Evolutionary conservation across 2,888 invertebrate genomes (phyloP).

Genomic region (Carabus problematicus): DNA sequence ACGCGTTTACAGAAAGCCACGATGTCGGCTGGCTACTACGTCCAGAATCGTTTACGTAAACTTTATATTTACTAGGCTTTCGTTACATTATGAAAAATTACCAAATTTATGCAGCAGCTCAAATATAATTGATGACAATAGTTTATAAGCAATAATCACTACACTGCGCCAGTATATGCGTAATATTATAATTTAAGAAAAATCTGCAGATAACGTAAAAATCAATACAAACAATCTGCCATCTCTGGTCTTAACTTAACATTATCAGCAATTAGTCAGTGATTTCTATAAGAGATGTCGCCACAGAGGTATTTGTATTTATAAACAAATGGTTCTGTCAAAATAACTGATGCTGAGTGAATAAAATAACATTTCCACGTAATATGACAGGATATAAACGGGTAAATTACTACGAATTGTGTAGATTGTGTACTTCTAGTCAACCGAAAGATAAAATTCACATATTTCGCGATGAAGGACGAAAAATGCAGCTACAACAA

Average conservation of each 20-base stretch:
- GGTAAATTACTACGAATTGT: conserved; percentile 75
- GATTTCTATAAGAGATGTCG: conserved; percentile 19
- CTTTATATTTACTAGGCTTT: conserved; percentile 6
- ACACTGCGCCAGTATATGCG: conserved; percentile 24
- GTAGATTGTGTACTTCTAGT: conserved; percentile 73
- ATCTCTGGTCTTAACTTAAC: conserved; percentile 8
- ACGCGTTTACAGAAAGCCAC: no score
- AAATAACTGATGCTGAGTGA: conserved; percentile 30
- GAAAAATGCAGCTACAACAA: conserved; percentile 67
- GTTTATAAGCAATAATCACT: conserved; percentile 27
- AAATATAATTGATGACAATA: conserved; percentile 20
- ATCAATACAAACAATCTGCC: conserved; percentile 23
- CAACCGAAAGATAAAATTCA: conserved; percentile 71
- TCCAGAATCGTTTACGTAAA: no score
- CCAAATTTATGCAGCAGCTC: conserved; percentile 32
- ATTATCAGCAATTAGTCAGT: conserved; percentile 7
- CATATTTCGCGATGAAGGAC: conserved; percentile 72
- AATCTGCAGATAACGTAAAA: conserved; percentile 17
- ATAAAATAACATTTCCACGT: conserved; percentile 10
- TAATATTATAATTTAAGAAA: conserved; percentile 18
- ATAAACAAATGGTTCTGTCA: conserved; percentile 41
- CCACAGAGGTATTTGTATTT: conserved; percentile 17
- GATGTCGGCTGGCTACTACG: no score
- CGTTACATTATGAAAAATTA: conserved; percentile 33
- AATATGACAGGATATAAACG: conserved; percentile 72